Evolutionary conservation across 2,797 vertebrate genomes (phyloP), one percentile per base, ranked within the genome.

Genomic region (Limnodromus scolopaceus): DNA sequence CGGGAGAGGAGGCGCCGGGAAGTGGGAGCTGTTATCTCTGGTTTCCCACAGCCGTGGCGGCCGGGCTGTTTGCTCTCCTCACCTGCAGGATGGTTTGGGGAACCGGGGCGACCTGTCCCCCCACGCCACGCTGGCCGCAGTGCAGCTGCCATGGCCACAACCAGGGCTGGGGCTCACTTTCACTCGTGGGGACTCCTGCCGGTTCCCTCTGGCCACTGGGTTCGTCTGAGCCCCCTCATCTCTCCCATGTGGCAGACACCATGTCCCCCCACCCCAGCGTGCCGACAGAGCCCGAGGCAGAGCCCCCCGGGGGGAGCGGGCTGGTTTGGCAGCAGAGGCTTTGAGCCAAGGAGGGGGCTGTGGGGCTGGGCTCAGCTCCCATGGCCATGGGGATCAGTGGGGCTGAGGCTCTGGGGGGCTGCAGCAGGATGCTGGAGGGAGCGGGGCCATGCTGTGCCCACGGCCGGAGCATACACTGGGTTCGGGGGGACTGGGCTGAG

Each of bases 91-190:
- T 0, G 1, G 27, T n/a, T 41, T 46, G 36, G 39, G 74, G 74
- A 82, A 41, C 17, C 0, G 0, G 78, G 19, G 11, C 30, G 65
- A 63, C 51, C 45, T 1, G 1, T 51, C 9, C 9, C 20, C 2
- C n/a, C 0, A 0, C 2, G 9, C 49, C 2, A 0, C 0, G 2
- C 30, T 82, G 1, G 0, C 55, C 6, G 0, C 6, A 2, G 46
- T 7, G 30, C 66, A 54, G 89, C 53, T 66, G 66, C 66, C 27
- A 36, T 3, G 2, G 32, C 54, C 1, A 1, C 69, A 57, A 58
- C 23, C 28, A 3, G 16, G 36, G 36, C 32, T 30, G 53, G 60
- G 36, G 41, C 55, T 80, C 36, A 7, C 64, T 54, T 38, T 51
- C 64, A 13, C 72, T 45, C 4, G 0, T 18, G 18, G n/a, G 24